Percentiles rank a stretch among this genome's conserved stretches.
These are phyloP conservation scores for Drosophila neocordata DNA, from an alignment of 1,140 invertebrate genomes.

Conservation along the genomic window DNA sequence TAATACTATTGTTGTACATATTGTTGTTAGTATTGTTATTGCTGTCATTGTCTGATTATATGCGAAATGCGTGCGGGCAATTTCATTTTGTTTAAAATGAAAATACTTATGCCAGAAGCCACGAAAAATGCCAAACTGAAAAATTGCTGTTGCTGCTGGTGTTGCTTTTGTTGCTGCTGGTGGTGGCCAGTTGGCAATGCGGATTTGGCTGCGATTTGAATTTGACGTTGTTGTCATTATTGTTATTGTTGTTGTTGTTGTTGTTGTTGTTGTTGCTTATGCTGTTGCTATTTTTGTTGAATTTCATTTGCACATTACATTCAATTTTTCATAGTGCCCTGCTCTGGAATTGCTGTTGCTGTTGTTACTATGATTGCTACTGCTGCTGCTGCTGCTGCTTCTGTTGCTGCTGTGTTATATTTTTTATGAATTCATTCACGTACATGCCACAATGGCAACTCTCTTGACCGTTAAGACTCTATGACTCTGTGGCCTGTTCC, in stretches of 20 bases:
- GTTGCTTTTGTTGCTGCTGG: neutral
- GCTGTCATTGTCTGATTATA: conserved; percentile 49
- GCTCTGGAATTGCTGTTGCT: conserved; percentile 40
- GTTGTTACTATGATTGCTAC: conserved; percentile 25
- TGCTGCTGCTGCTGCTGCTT: conserved; percentile 18
- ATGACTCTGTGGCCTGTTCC: conserved; percentile 1
- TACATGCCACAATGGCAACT: conserved; percentile 53
- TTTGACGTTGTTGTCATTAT: conserved; percentile 33
- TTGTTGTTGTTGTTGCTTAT: conserved; percentile 35
- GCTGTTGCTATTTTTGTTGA: conserved; percentile 35
- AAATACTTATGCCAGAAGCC: conserved; percentile 45
- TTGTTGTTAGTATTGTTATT: conserved; percentile 17
- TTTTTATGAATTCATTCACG: conserved; percentile 75
- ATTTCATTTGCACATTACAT: conserved; percentile 77
- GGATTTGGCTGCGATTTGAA: conserved; percentile 45
- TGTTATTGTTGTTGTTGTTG: conserved; percentile 16
- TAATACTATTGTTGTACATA: conserved; percentile 35
- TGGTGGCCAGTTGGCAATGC: conserved; percentile 27
- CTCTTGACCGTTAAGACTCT: conserved; percentile 70
- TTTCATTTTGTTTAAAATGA: conserved; percentile 73
- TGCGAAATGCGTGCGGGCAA: conserved; percentile 72
- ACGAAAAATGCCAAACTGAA: conserved; percentile 44
- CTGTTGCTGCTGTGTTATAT: conserved; percentile 35
- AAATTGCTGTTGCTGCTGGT: neutral
- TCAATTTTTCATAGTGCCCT: conserved; percentile 67